Conservation (phyloP, 2,113 vertebrate species). For the Cygnus buccinator region DNA sequence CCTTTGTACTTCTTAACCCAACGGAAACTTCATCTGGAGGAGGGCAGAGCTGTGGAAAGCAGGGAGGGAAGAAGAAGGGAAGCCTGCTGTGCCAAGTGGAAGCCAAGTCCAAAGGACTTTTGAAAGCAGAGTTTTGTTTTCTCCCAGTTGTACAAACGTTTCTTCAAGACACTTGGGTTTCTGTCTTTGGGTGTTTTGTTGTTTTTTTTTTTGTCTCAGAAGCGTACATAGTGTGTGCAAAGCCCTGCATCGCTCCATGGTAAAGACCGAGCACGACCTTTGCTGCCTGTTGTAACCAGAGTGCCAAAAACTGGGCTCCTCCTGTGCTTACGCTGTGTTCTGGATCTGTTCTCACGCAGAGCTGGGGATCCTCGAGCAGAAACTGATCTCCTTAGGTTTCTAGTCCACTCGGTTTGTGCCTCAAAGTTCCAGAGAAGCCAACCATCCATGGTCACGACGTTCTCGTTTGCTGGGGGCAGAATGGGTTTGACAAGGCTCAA, state of each 20-base stretch:
- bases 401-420: not conserved
- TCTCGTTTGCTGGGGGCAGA: not conserved
- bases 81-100: not conserved
- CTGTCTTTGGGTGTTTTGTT: too few relatives aligned
- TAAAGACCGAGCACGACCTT: not conserved
- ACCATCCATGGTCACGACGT: fast-evolving
- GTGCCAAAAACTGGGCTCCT: not conserved
- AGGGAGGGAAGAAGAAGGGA: not conserved
- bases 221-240: not conserved
- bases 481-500: not conserved
- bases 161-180: not conserved
- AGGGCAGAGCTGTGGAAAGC: not conserved
- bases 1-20: not conserved
- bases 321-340: not conserved
- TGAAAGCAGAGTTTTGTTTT: not conserved
- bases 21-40: not conserved
- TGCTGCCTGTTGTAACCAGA: not conserved
- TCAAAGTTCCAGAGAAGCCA: not conserved
- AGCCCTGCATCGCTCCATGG: not conserved
- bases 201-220: not conserved
- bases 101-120: not conserved
- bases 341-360: fast-evolving
- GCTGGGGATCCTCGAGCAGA: not conserved
- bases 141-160: not conserved
- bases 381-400: not conserved